Base-by-base conservation (phyloP, 2,888 invertebrate species). In the Tolmerus cingulatus region DNA sequence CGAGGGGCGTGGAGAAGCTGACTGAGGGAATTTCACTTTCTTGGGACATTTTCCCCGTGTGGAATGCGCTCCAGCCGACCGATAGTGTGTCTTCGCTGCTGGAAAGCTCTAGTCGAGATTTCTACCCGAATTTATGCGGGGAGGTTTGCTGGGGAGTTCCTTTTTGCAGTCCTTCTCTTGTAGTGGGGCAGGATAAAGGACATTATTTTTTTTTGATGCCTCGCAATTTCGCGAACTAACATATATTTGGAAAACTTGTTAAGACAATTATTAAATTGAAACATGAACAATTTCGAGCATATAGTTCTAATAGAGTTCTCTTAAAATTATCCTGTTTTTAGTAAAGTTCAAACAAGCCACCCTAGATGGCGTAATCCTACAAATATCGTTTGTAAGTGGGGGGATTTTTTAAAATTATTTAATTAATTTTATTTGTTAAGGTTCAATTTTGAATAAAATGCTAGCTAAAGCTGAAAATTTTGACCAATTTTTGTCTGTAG, bases 31-130 rank as follows among this genome's bases (percentile, higher is more conserved):
- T 46, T 46, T 23, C 27, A 7, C 57, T 34, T 82, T 82, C 66
- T n/a, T 57, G 82, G 16, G 34, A 51, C 34, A 82, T n/a, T 37
- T 76, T 34, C 3, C 51, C 46, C 34, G 34, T 82, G 82, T 82
- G 82, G 82, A 82, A 82, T 14, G 16, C 19, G 14, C 30, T 57
- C 14, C n/a, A 19, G 1, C 37, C 16, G 19, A 4, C 1, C 16
- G n/a, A n/a, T 2, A 34, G 7, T 57, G 82, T 82, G 82, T 66
- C 82, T 57, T 66, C 0, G 37, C 57, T 82, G 8, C 82, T 19
- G 23, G 82, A 82, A 82, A 82, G 82, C 57, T 82, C 19, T 66
- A 57, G n/a, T 34, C 5, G 37, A n/a, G 82, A 57, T 27, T 66
- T 12, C 8, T 23, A 66, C 66, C 66, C 27, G 27, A 66, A 66